phyloP scores from a whole-genome alignment of 1,140 invertebrate species.

The Schlechtendalia chinensis region DNA sequence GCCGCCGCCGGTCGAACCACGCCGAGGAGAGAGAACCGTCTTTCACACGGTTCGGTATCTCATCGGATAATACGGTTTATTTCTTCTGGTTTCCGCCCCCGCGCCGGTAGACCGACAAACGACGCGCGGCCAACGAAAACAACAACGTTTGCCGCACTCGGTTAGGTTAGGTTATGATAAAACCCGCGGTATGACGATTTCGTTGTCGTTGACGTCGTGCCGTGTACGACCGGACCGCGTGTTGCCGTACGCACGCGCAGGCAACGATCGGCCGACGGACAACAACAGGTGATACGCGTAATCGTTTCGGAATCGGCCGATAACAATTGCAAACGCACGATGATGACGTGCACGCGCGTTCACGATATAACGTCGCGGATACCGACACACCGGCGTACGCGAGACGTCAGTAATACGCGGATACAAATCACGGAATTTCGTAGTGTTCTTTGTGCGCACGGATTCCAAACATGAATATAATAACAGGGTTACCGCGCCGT shows the following conservation, averaged over 20 bases:
- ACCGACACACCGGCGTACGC: too few species aligned
- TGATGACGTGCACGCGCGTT: too few species aligned
- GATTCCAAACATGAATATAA: slow-evolving; percentile 22
- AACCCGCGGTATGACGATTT: too few species aligned
- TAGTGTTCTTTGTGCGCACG: background rate
- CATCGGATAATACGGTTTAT: background rate
- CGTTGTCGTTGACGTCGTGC: too few species aligned
- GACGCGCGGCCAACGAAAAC: too few species aligned
- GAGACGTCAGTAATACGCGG: slow-evolving; percentile 2
- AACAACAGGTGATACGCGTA: background rate
- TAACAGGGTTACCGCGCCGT: slow-evolving; percentile 3
- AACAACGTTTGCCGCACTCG: too few species aligned
- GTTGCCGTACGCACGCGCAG: too few species aligned
- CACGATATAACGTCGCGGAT: background rate
- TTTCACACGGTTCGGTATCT: slow-evolving; percentile 20
- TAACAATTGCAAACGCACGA: too few species aligned
- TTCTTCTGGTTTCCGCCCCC: background rate
- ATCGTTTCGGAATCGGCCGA: background rate
- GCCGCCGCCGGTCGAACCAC: too few species aligned
- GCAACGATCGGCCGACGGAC: background rate
- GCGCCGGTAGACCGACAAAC: background rate
- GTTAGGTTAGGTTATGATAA: too few species aligned
- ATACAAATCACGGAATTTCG: background rate
- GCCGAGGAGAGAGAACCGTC: background rate
- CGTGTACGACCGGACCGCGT: too few species aligned